Base-by-base conservation (phyloP, 2,113 vertebrate species). In the Vireo altiloquus region DNA sequence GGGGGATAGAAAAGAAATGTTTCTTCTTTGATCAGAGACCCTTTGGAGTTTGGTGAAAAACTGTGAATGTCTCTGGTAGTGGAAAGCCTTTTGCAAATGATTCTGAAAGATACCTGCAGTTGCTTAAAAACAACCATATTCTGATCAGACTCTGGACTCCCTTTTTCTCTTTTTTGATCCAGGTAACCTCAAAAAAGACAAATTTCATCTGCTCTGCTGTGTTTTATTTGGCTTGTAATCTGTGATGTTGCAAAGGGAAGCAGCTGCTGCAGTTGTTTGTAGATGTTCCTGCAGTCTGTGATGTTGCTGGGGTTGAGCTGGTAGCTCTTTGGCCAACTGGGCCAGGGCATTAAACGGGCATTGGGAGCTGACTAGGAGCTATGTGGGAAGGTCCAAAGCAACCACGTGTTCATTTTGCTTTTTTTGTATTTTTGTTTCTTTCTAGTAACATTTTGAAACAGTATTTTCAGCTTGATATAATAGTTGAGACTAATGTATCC, bases 331-430 rank as follows among this genome's bases (percentile, higher is more conserved):
- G 31, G 27, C 33, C 44, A 49, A 2, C 20, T 1, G 31, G 24
- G 20, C 49, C 40, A 35, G 40, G 5, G 21, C 52, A 7, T 60
- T 50, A 6, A 2, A 4, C 15, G 0, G 1, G 30, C 19, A 1
- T 12, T 57, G 18, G 42, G 54, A 52, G 39, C 60, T 30, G 56
- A 22, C 6, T 11, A 3, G 61, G 11, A 79, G 39, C 27, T 82
- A 1, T 35, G 52, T 54, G 40, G 27, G 40, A 70, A 70, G 35
- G 35, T 31, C 16, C 30, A 61, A 82, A 74, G 40, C 37, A 84
- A 28, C 15, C 14, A 2, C 2, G 8, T 49, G 14, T 52, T 39
- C 2, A 21, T 25, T 28, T 31, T n/a, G 33, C 10, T 44, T 56
- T 20, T 2, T 80, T 65, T 30, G 37, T 44, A 49, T 21, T 60